Evolutionary conservation across 2,113 vertebrate species (phyloP).

Genomic region (Mesocricetus auratus): DNA sequence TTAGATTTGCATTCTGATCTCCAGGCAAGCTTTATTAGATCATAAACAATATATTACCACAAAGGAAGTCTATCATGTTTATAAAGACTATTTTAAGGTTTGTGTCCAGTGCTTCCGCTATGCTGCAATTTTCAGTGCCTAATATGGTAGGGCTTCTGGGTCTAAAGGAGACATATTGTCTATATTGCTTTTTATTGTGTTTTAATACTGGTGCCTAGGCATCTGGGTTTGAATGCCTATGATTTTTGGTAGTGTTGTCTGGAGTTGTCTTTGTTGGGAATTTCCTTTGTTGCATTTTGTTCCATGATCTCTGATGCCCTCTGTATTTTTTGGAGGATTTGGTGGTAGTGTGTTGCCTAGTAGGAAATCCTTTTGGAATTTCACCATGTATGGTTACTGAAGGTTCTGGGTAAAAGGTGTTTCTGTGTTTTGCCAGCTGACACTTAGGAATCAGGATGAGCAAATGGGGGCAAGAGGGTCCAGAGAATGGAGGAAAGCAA

Average conservation of each 20-base stretch:
- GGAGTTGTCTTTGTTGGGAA: neutral
- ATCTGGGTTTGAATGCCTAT: neutral
- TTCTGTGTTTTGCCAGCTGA: neutral
- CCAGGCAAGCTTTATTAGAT: too few species aligned
- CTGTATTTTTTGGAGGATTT: neutral
- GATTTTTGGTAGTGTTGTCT: neutral
- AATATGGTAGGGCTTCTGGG: too few species aligned
- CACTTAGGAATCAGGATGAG: accelerated
- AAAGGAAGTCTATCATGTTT: neutral
- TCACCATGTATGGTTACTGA: neutral
- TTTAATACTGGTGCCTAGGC: neutral
- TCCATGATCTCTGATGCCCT: neutral
- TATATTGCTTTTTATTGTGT: neutral
- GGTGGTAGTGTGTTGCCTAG: accelerated
- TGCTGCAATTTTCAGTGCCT: too few species aligned
- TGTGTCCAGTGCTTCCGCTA: neutral
- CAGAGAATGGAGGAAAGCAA: neutral
- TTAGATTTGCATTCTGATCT: too few species aligned
- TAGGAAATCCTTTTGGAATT: neutral
- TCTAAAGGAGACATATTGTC: neutral
- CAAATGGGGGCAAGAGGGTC: neutral
- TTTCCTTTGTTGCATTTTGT: neutral
- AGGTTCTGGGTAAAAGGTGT: neutral
- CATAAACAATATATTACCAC: too few species aligned
- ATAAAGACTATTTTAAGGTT: neutral